Evolutionary conservation across 2,797 vertebrate genomes (phyloP).

Genomic region (Onychomys torridus): DNA sequence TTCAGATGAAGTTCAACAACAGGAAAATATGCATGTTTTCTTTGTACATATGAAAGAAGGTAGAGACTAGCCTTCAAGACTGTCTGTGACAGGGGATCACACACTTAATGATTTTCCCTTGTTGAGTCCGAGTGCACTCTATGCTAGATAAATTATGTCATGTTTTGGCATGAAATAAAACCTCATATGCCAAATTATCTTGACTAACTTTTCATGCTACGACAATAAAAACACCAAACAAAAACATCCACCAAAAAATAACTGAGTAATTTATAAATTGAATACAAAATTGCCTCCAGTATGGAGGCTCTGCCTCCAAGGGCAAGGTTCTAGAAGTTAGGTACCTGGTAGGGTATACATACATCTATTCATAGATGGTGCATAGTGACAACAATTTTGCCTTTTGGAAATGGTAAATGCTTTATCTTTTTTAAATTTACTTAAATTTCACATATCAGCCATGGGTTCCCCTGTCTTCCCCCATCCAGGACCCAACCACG

Average conservation of each 20-base stretch:
- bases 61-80: not conserved
- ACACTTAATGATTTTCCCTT: not conserved
- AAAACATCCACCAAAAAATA: not conserved
- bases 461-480: too few species aligned
- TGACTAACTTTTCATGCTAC: not conserved
- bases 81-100: not conserved
- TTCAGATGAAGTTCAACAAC: not conserved
- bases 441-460: too few species aligned
- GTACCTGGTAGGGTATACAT: too few species aligned
- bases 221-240: not conserved
- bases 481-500: too few species aligned
- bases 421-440: too few species aligned
- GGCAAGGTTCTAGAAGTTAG: not conserved
- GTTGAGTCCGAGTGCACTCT: not conserved
- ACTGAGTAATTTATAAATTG: not conserved
- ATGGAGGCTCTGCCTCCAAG: not conserved
- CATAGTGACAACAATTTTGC: not conserved
- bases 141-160: not conserved
- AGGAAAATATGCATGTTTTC: not conserved
- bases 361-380: too few species aligned
- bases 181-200: not conserved
- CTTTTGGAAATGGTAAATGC: fast-evolving
- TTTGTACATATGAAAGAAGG: not conserved
- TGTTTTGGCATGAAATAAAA: not conserved
- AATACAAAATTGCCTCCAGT: not conserved